Evolutionary conservation across 1,140 invertebrate genomes (phyloP).

Genomic region (Philotrypesis tridentata): DNA sequence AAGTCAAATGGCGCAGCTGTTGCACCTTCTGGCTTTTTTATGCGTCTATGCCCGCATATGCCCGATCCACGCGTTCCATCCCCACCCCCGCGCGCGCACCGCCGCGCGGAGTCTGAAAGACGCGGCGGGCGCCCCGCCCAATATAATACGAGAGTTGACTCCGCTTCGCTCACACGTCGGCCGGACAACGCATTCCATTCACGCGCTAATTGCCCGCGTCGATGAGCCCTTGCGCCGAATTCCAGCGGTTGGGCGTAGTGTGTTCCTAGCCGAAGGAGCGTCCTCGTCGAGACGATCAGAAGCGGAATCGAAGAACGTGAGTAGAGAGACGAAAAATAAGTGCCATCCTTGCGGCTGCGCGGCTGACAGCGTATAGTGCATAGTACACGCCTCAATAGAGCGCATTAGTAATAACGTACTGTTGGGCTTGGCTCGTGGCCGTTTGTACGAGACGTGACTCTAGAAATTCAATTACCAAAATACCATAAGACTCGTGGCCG

Average conservation of each 20-base stretch:
- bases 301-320: not conserved
- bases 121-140: conserved; percentile 63
- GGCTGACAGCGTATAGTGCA: not conserved
- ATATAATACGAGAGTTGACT: conserved; percentile 51
- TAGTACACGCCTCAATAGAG: not conserved
- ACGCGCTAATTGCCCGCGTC: conserved; percentile 1
- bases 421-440: conserved; percentile 15
- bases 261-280: not conserved
- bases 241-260: not conserved
- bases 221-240: not conserved
- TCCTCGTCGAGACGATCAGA: not conserved
- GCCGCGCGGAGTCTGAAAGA: conserved; percentile 47
- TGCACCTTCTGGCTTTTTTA: conserved; percentile 2
- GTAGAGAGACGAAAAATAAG: not conserved
- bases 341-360: not conserved
- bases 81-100: conserved; percentile 61
- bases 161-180: not conserved
- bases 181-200: conserved; percentile 37
- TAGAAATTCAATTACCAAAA: conserved; percentile 27
- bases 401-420: not conserved
- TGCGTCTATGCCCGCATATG: conserved; percentile 2
- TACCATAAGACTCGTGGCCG: not conserved
- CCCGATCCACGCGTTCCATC: conserved; percentile 54
- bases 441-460: not conserved
- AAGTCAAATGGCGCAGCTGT: no score